phyloP scores from a whole-genome alignment of 1,140 invertebrate genomes.

The Capitella teleta region DNA sequence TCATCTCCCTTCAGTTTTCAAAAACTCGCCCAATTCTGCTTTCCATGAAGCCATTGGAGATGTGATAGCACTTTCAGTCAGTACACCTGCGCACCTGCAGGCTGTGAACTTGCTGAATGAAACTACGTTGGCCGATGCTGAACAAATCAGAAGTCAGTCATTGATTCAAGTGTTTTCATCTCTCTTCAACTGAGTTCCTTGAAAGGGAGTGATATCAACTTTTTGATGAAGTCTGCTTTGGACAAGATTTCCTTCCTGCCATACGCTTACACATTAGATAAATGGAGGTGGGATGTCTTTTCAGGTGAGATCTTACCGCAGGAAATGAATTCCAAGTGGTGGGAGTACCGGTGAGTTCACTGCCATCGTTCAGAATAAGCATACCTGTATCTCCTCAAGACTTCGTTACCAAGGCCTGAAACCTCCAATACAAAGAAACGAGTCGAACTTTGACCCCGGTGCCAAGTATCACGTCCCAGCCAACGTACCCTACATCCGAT shows the following conservation, averaged over 20 bases:
- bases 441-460: slow-evolving; percentile 32
- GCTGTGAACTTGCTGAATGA: no score
- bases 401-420: no score
- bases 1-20: slow-evolving; percentile 42
- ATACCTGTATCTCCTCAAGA: no score
- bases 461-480: slow-evolving; percentile 30
- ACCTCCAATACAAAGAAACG: slow-evolving; percentile 20
- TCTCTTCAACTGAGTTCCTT: neutral
- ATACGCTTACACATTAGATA: slow-evolving; percentile 73
- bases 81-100: slow-evolving; percentile 69
- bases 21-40: slow-evolving; percentile 5
- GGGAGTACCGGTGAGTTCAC: slow-evolving; percentile 62
- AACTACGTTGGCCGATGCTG: no score
- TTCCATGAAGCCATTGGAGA: slow-evolving; percentile 47
- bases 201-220: slow-evolving; percentile 36
- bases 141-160: no score
- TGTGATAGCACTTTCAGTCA: slow-evolving; percentile 70
- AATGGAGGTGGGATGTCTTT: slow-evolving; percentile 80
- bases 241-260: slow-evolving; percentile 81
- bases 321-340: slow-evolving; percentile 70
- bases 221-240: slow-evolving; percentile 54
- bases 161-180: no score
- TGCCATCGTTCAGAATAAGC: no score
- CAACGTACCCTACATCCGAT: slow-evolving; percentile 31
- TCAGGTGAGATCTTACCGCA: slow-evolving; percentile 56